These are phyloP conservation scores for Dendrocincla fuliginosa DNA, from an alignment of 2,797 vertebrate species.

Conservation along the genomic window DNA sequence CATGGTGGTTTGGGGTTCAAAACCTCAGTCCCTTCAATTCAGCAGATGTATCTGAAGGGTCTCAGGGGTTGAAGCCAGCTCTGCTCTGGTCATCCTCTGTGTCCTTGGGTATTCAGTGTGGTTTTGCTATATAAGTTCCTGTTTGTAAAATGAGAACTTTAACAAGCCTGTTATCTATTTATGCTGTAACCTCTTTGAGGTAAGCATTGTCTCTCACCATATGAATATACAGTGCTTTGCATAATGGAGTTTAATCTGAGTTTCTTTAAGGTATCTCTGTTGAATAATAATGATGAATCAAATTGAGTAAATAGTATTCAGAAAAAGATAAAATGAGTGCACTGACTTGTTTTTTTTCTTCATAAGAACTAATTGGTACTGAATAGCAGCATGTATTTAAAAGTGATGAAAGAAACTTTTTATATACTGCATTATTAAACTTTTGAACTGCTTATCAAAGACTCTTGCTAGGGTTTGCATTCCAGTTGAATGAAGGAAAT, in stretches of 20 bases:
- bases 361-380: neutral
- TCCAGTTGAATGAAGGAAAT: neutral
- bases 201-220: neutral
- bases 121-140: neutral
- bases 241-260: neutral
- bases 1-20: neutral
- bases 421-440: neutral
- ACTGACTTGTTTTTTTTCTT: slow-evolving; percentile 10
- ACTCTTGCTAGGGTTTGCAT: neutral
- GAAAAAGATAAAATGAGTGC: neutral
- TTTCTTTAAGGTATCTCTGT: neutral
- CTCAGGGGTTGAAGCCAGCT: neutral
- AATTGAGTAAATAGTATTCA: neutral
- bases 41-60: neutral
- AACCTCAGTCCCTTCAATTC: neutral
- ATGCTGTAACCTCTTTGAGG: neutral
- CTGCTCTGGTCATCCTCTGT: neutral
- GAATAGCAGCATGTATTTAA: neutral
- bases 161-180: neutral
- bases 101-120: neutral
- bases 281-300: slow-evolving; percentile 37
- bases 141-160: neutral
- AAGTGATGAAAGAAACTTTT: slow-evolving; percentile 6
- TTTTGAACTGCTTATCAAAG: neutral
- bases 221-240: neutral